phyloP scores from a whole-genome alignment of 2,888 invertebrate species.

The Beris morrisii region DNA sequence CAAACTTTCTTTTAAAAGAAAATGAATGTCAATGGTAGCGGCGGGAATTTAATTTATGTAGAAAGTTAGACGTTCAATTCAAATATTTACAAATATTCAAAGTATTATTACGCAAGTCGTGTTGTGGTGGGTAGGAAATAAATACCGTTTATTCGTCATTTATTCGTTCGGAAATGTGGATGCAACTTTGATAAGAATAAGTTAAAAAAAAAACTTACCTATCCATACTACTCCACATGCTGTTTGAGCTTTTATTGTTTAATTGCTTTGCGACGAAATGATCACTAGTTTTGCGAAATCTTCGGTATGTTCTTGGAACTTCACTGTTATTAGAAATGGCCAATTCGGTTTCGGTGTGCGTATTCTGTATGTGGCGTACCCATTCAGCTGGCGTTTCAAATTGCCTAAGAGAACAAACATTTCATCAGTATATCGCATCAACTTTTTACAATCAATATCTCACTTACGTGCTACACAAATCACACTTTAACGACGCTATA shows the following conservation, averaged over 20 bases:
- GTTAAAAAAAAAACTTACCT: too few relatives aligned
- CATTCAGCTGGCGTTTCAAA: constrained; percentile 82
- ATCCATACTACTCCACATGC: constrained; percentile 4
- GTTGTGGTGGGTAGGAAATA: too few relatives aligned
- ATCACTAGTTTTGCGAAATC: constrained; percentile 49
- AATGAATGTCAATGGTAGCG: too few relatives aligned
- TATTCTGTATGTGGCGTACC: constrained; percentile 83
- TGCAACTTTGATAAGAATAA: neutral
- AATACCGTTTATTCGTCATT: too few relatives aligned
- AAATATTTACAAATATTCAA: too few relatives aligned
- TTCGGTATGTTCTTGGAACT: constrained; percentile 59
- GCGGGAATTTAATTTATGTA: too few relatives aligned
- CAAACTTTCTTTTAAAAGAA: too few relatives aligned
- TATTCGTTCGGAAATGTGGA: neutral
- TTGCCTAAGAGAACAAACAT: constrained; percentile 46
- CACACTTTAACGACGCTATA: constrained; percentile 75
- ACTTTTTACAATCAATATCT: neutral
- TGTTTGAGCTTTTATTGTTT: constrained; percentile 9
- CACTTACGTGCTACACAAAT: constrained; percentile 72
- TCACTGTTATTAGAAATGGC: constrained; percentile 74
- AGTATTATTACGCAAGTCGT: too few relatives aligned
- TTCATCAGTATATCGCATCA: neutral
- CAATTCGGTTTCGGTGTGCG: constrained; percentile 79
- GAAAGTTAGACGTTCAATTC: too few relatives aligned
- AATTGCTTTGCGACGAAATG: constrained; percentile 45